Evolutionary conservation across 2,888 invertebrate genomes (phyloP).

Genomic region (Cryptocephalus primarius): DNA sequence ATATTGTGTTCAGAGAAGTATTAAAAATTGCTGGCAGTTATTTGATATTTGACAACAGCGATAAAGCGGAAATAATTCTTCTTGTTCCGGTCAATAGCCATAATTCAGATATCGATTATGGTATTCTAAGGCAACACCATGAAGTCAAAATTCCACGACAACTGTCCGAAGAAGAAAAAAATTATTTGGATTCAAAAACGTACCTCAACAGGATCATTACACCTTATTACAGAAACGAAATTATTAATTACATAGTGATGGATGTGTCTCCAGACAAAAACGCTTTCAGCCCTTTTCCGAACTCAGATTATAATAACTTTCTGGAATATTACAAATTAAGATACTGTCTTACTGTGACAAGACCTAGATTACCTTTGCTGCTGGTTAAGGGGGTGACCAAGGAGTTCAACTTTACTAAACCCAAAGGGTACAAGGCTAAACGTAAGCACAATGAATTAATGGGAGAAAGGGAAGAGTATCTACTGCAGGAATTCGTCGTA

Average conservation of each 20-base stretch:
- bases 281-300: constrained; percentile 57
- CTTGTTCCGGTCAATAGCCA: constrained; percentile 38
- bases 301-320: constrained; percentile 49
- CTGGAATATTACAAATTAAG: constrained; percentile 65
- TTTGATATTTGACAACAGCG: constrained; percentile 44
- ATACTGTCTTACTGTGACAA: constrained; percentile 55
- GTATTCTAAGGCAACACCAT: constrained; percentile 40
- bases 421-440: constrained; percentile 34
- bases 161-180: constrained; percentile 43
- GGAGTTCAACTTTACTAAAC: constrained; percentile 48
- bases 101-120: constrained; percentile 50
- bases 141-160: constrained; percentile 28
- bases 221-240: constrained; percentile 60
- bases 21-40: constrained; percentile 50
- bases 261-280: constrained; percentile 53
- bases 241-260: constrained; percentile 51
- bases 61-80: constrained; percentile 37
- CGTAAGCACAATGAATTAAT: constrained; percentile 35
- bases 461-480: constrained; percentile 53
- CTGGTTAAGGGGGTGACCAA: constrained; percentile 62
- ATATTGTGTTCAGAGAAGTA: constrained; percentile 62
- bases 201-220: constrained; percentile 49
- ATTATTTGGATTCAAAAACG: constrained; percentile 46
- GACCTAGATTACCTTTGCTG: constrained; percentile 63
- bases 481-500: constrained; percentile 82